phyloP scores from a whole-genome alignment of 2,888 invertebrate species.

The Mylabris sibirica region DNA sequence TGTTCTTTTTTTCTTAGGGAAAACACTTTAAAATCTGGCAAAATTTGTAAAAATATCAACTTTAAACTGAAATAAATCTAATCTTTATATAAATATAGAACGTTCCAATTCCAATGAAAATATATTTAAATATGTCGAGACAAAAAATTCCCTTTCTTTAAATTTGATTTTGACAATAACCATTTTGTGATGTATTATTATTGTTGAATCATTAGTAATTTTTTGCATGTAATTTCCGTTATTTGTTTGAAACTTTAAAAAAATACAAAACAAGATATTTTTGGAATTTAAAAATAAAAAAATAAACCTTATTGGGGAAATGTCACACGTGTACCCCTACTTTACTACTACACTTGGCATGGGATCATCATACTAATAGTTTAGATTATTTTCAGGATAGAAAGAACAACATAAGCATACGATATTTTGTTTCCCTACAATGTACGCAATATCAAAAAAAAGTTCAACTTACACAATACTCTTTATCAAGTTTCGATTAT shows the following conservation, averaged over 20 bases:
- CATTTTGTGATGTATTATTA: too few species aligned
- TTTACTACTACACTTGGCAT: conserved; percentile 9
- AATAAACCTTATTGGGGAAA: conserved; percentile 11
- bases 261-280: background rate
- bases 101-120: conserved; percentile 13
- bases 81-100: conserved; percentile 8
- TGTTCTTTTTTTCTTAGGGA: background rate
- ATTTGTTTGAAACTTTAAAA: background rate
- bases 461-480: background rate
- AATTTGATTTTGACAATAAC: background rate
- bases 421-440: background rate
- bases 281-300: background rate
- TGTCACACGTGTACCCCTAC: conserved; percentile 6
- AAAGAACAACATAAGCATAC: background rate
- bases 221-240: conserved; percentile 6
- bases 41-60: background rate
- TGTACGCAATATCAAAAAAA: background rate
- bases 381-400: background rate
- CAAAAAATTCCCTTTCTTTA: background rate
- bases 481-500: background rate
- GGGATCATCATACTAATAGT: conserved; percentile 11
- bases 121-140: background rate
- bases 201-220: too few species aligned
- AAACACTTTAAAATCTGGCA: background rate
- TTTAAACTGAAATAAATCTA: conserved; percentile 9